Percentiles rank a stretch among this genome's conserved stretches.
Evolutionary conservation across 2,797 vertebrate species (phyloP).

Genomic region (Poecilia wingei): DNA sequence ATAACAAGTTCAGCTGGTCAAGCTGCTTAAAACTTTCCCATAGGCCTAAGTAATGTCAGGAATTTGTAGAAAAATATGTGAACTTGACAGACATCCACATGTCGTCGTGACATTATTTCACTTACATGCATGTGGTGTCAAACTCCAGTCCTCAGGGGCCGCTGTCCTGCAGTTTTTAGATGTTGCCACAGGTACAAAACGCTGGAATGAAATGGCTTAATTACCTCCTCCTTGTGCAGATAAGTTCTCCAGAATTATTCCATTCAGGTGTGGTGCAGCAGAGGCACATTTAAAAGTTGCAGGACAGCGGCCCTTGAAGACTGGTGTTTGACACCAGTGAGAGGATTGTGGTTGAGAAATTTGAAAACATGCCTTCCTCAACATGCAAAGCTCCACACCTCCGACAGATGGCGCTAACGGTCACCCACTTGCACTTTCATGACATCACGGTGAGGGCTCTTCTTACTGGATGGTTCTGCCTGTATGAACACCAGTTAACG

Average conservation of each 20-base stretch:
- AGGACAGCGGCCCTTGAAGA: no score
- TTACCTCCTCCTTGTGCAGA: no score
- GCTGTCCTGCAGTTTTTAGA: no score
- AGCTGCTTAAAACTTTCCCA: neutral
- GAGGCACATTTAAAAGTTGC: no score
- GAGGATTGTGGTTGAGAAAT: neutral
- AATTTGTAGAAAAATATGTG: neutral
- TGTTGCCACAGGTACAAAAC: no score
- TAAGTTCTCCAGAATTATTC: no score
- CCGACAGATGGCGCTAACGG: slow-evolving; percentile 42
- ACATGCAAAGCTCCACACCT: no score
- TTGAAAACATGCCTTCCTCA: neutral
- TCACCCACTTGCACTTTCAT: neutral
- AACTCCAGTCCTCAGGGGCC: no score
- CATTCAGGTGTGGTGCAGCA: no score
- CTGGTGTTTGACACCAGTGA: no score
- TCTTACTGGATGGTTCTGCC: slow-evolving; percentile 32
- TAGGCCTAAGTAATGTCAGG: neutral
- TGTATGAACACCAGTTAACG: slow-evolving; percentile 36
- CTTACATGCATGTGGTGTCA: neutral
- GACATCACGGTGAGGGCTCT: slow-evolving; percentile 40
- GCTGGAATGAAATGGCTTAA: no score
- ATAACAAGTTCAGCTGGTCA: slow-evolving; percentile 6
- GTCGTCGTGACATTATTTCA: neutral
- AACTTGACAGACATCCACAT: neutral